phyloP scores from a whole-genome alignment of 2,113 vertebrate species.

The Chiloscyllium plagiosum region DNA sequence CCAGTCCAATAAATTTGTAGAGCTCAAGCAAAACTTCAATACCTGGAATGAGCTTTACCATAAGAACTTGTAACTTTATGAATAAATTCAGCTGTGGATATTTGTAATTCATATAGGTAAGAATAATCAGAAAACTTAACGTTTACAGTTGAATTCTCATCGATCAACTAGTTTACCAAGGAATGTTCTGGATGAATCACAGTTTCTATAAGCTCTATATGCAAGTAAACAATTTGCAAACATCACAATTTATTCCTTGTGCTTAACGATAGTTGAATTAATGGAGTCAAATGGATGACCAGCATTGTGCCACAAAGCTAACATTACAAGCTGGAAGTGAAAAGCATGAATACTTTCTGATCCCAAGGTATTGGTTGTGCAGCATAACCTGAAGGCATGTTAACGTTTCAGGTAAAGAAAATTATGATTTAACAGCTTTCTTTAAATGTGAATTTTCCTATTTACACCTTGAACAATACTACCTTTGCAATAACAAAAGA shows the following conservation, averaged over 20 bases:
- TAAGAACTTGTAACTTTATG: background rate
- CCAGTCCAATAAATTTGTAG: background rate
- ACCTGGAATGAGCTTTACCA: background rate
- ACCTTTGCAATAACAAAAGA: background rate
- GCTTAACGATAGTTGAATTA: background rate
- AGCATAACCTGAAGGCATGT: background rate
- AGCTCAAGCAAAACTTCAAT: background rate
- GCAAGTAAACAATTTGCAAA: background rate
- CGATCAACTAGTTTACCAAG: background rate
- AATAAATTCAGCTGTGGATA: background rate
- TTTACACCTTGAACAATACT: background rate
- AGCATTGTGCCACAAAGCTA: background rate
- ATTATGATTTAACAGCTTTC: background rate
- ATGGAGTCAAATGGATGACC: background rate
- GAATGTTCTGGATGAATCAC: background rate
- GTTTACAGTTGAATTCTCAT: background rate
- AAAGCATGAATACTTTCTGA: background rate
- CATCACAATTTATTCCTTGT: background rate
- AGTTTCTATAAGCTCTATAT: background rate
- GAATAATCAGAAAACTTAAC: background rate
- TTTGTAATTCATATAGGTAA: background rate
- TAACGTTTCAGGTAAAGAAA: background rate
- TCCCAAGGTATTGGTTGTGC: background rate
- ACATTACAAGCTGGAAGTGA: background rate
- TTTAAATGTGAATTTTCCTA: background rate